phyloP scores from a whole-genome alignment of 1,140 invertebrate genomes.

The Lineus longissimus region DNA sequence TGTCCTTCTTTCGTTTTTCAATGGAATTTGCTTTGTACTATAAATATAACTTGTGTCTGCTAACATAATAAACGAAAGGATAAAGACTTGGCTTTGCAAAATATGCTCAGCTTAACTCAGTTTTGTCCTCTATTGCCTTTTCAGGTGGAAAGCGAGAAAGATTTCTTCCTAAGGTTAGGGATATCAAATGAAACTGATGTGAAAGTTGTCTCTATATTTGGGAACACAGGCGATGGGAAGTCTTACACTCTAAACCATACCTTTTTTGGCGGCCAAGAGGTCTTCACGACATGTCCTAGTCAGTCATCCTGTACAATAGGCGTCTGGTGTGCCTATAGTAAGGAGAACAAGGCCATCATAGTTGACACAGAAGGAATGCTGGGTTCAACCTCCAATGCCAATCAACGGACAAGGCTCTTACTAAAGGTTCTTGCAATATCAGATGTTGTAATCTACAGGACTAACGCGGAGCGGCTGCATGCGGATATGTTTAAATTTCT shows the following conservation, averaged over 20 bases:
- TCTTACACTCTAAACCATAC: conserved; percentile 77
- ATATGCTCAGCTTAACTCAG: too few relatives aligned
- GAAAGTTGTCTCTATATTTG: conserved; percentile 84
- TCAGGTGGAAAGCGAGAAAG: conserved; percentile 45
- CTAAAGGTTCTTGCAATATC: conserved; percentile 76
- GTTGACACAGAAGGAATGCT: conserved; percentile 78
- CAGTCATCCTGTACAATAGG: conserved; percentile 75
- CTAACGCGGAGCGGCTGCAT: conserved; percentile 71
- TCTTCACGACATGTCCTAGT: conserved; percentile 70
- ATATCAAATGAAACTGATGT: conserved; percentile 53
- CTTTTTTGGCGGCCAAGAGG: conserved; percentile 71
- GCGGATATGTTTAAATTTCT: conserved; percentile 78
- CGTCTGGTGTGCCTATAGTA: conserved; percentile 75
- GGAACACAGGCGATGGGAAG: conserved; percentile 83
- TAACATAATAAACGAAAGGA: too few relatives aligned
- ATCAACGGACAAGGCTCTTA: conserved; percentile 69
- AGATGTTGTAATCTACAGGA: conserved; percentile 77
- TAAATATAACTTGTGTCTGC: too few relatives aligned
- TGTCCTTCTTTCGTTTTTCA: too few relatives aligned
- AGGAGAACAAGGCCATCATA: conserved; percentile 64
- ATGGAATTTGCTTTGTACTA: too few relatives aligned
- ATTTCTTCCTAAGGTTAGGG: conserved; percentile 47
- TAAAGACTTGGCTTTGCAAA: too few relatives aligned
- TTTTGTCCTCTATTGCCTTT: conserved; percentile 6
- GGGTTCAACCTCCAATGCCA: conserved; percentile 65